Conservation (phyloP, 2,113 vertebrate species). For the Phrynosoma platyrhinos region DNA sequence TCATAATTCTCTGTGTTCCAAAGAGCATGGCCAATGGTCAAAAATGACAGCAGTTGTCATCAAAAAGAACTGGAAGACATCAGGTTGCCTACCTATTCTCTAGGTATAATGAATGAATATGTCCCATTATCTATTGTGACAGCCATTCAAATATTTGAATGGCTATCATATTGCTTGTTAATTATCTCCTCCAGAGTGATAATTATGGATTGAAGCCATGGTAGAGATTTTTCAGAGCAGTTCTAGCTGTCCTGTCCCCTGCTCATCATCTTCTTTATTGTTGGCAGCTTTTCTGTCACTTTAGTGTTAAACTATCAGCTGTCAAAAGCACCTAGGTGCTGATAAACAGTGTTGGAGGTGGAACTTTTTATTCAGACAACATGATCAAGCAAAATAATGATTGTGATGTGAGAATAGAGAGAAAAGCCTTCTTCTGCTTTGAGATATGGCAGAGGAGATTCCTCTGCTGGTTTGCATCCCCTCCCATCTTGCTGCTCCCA, state of each 20-base stretch:
- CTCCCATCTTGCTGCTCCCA: neutral
- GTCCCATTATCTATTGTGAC: neutral
- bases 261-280: neutral
- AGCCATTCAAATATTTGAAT: neutral
- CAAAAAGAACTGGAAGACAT: too few relatives aligned
- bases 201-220: neutral
- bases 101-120: too few relatives aligned
- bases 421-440: neutral
- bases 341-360: constrained; percentile 11
- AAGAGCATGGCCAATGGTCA: too few relatives aligned
- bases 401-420: neutral
- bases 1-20: too few relatives aligned
- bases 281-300: constrained; percentile 13
- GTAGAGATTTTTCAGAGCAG: neutral
- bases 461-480: neutral
- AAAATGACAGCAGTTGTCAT: too few relatives aligned
- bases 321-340: constrained; percentile 1
- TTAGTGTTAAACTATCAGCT: constrained; percentile 22
- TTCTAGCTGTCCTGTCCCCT: neutral
- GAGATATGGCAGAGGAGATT: neutral
- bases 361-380: neutral
- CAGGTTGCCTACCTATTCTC: too few relatives aligned
- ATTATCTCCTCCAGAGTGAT: neutral
- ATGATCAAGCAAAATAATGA: neutral
- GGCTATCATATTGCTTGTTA: neutral